Evolutionary conservation across 2,113 vertebrate genomes (phyloP), one percentile per base, ranked within the genome.

Genomic region (Coryphaenoides rupestris): DNA sequence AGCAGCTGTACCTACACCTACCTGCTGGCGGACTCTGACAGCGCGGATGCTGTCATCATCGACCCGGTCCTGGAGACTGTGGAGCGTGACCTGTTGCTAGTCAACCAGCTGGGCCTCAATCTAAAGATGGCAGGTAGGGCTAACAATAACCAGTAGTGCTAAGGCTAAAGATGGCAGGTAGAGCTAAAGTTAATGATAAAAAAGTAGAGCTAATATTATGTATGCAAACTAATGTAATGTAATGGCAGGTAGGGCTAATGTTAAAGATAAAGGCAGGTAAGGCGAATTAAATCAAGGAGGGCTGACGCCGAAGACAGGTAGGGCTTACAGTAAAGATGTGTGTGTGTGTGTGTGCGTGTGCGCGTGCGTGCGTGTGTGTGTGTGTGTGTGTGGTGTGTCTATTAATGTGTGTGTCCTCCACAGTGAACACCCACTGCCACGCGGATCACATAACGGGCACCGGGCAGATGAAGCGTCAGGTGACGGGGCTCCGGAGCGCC

Each of bases 351-450:
- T n/a, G n/a, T n/a, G n/a, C n/a, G n/a, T n/a, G n/a, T n/a, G n/a
- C n/a, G n/a, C n/a, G 14, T 52, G 49, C 4, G 1, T 52, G 15
- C 5, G 49, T 19, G 49, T 14, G 47, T 50, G 4, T 5, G 15
- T 19, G 49, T 52, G 49, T 52, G 33, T 52, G 16, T n/a, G 49
- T 21, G 2, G n/a, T n/a, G n/a, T n/a, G n/a, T n/a, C n/a, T n/a
- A n/a, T 40, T 7, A 9, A 9, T 40, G 33, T 40, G 33, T 55
- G 2, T 21, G 22, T 52, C 24, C 68, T 22, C 2, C 24, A 16
- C 60, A 89, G 95, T 90, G 10, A 96, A 96, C 73, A 96, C 94
- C 1, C 95, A 96, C 79, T 96, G 95, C 80, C 94, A 96, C 0
- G 94, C 94, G 0, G 94, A 96, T 84, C 94, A 96, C 76, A 80